phyloP scores from a whole-genome alignment of 2,888 invertebrate genomes.

The Spodoptera picta region DNA sequence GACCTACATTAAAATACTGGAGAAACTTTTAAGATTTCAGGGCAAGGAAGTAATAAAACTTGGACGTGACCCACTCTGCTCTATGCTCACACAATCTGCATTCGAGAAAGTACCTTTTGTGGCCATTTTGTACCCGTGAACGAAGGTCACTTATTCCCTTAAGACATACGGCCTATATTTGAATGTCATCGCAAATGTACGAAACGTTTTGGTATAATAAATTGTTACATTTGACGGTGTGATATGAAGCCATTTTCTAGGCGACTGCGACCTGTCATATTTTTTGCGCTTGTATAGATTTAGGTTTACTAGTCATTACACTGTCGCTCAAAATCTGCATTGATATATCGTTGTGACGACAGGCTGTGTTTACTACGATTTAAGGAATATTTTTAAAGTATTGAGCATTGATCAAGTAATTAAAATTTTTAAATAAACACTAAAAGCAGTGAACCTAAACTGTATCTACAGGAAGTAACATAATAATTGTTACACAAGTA shows the following conservation, averaged over 20 bases:
- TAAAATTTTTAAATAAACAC: no score
- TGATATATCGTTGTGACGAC: no score
- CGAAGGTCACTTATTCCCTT: constrained; percentile 7
- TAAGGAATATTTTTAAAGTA: no score
- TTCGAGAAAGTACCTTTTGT: constrained; percentile 55
- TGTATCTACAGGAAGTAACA: no score
- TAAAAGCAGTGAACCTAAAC: no score
- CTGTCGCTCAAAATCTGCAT: no score
- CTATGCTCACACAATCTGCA: constrained; percentile 57
- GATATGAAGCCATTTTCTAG: not conserved
- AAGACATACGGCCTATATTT: constrained; percentile 18
- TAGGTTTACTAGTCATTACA: no score
- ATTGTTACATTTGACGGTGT: constrained; percentile 12
- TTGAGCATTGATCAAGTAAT: no score
- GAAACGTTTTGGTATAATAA: constrained; percentile 12
- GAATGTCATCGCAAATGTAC: constrained; percentile 1
- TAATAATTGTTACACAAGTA: no score
- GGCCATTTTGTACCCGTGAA: constrained; percentile 18
- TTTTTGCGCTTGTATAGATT: no score
- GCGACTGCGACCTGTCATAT: no score
- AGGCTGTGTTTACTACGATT: no score
- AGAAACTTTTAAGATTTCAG: constrained; percentile 55
- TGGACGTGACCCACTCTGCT: constrained; percentile 64
- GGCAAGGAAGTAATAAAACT: constrained; percentile 70
- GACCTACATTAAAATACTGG: constrained; percentile 42